Base-by-base conservation (phyloP, 2,113 vertebrate species). In the Nettapus auritus region DNA sequence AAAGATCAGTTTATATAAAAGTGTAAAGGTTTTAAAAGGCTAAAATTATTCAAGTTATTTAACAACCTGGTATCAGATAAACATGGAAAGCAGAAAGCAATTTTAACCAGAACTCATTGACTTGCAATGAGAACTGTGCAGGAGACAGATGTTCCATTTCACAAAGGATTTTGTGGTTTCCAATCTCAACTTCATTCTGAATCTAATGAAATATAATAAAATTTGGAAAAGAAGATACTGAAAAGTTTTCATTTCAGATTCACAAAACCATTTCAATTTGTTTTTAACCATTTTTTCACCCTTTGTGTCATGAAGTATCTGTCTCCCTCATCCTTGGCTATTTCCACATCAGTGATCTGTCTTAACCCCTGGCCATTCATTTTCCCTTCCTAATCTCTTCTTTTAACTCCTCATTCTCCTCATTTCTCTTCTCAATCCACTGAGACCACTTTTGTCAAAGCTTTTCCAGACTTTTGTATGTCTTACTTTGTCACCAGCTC, bases 151-250 rank as follows among this genome's bases (percentile, higher is more conserved):
- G 3, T 75, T 88, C 19, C 8, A 28, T 57, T 87, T 84, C 34
- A 78, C 4, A 33, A 93, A 83, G 8, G 38, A 71, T 75, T 93
- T 89, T 91, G 20, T 86, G 56, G 8, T 86, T 90, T 95, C 76
- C 31, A 68, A 5, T 86, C 66, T 86, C 74, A 42, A 70, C 34
- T 93, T 86, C 4, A 2, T 90, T 92, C 53, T 5, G 36, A 88
- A 88, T 88, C 26, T 62, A 83, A 84, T 36, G 9, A 92, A 84
- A 84, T 55, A 31, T 21, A 80, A 82, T 48, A 82, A 85, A 93
- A 80, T 62, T 64, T 5, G 26, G 23, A 81, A 86, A 82, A 29
- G 16, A 83, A 83, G 88, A 69, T 33, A 38, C 7, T 77, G 64
- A 69, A 75, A 71, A 34, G 17, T 31, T 12, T 86, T 56, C 5